These are phyloP conservation scores for Nysson spinosus DNA, from an alignment of 2,888 invertebrate genomes.

Conservation along the genomic window DNA sequence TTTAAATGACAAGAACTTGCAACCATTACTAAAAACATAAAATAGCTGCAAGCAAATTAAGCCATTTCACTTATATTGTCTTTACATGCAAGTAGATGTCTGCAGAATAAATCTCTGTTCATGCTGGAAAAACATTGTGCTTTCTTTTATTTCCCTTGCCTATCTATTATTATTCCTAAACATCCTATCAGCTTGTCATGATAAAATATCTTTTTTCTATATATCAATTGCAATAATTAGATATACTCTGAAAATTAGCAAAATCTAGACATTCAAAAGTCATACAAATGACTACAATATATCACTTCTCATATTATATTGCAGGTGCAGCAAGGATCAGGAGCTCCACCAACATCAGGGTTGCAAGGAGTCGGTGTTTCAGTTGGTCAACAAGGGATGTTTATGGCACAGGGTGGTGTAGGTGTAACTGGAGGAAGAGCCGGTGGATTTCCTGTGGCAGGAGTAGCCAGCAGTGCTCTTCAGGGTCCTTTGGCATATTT, in stretches of 20 bases:
- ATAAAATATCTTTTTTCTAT: constrained; percentile 24
- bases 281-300: too few species aligned
- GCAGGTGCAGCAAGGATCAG: constrained; percentile 72
- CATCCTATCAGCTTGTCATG: constrained; percentile 48
- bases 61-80: constrained; percentile 63
- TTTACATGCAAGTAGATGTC: constrained; percentile 66
- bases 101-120: constrained; percentile 74
- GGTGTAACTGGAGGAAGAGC: constrained; percentile 76
- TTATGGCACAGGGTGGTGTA: constrained; percentile 70
- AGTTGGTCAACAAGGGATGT: constrained; percentile 72
- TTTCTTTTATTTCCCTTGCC: constrained; percentile 74
- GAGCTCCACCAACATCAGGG: constrained; percentile 66
- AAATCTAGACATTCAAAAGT: constrained; percentile 74
- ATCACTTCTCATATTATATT: too few species aligned
- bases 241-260: constrained; percentile 69
- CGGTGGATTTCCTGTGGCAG: constrained; percentile 83
- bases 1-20: constrained; percentile 29
- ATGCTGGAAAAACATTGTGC: constrained; percentile 69
- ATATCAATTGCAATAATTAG: constrained; percentile 22
- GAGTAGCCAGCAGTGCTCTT: constrained; percentile 80
- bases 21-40: constrained; percentile 22
- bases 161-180: constrained; percentile 52
- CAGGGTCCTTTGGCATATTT: constrained; percentile 92
- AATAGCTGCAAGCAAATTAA: constrained; percentile 28
- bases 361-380: constrained; percentile 71